Percentiles rank a stretch among this genome's conserved stretches.
phyloP scores from a whole-genome alignment of 1,140 invertebrate genomes.

The Leptinotarsa undecemlineata region DNA sequence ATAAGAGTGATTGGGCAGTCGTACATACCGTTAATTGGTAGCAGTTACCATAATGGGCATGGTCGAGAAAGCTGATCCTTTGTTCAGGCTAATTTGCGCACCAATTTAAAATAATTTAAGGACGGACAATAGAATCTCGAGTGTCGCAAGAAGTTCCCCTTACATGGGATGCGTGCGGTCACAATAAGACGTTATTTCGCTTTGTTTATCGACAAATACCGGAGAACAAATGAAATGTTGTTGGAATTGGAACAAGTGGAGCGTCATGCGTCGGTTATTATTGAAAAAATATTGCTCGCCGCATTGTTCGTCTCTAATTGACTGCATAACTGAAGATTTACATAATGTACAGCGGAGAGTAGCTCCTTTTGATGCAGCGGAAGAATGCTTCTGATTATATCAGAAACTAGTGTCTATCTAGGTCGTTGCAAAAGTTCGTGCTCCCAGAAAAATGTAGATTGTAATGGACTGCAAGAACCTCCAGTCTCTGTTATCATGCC shows the following conservation, averaged over 20 bases:
- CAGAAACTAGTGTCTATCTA: too few relatives aligned
- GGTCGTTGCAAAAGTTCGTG: too few relatives aligned
- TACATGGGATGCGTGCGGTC: constrained; percentile 14
- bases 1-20: constrained; percentile 32
- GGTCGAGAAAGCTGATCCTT: constrained; percentile 26
- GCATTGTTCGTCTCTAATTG: too few relatives aligned
- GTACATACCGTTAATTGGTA: constrained; percentile 42
- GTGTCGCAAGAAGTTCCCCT: constrained; percentile 4
- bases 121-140: constrained; percentile 30
- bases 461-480: too few relatives aligned
- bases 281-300: too few relatives aligned
- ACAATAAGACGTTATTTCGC: constrained; percentile 9
- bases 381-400: too few relatives aligned
- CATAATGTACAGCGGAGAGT: too few relatives aligned
- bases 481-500: too few relatives aligned
- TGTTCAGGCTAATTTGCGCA: constrained; percentile 40
- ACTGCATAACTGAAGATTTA: too few relatives aligned
- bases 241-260: not conserved
- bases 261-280: too few relatives aligned
- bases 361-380: too few relatives aligned
- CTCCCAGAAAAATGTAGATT: too few relatives aligned
- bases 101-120: constrained; percentile 41
- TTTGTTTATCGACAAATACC: constrained; percentile 8
- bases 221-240: constrained; percentile 5
- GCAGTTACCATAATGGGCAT: constrained; percentile 36